Conservation (phyloP, 2,113 vertebrate genomes). For the Chamaea fasciata region DNA sequence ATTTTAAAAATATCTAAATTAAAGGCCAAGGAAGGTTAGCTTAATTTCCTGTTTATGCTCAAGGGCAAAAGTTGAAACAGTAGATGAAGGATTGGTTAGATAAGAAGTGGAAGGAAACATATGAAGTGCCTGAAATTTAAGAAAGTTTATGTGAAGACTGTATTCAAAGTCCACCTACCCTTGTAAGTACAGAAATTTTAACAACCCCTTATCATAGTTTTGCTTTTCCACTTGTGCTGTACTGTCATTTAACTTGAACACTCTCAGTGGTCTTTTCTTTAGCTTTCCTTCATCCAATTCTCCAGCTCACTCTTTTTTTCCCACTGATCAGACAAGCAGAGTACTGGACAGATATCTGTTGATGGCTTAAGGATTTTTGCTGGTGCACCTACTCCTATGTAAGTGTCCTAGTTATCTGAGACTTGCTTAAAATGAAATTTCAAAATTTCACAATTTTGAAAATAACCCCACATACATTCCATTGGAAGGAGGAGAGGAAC, state of each 20-base stretch:
- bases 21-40: neutral
- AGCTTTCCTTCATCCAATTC: neutral
- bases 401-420: neutral
- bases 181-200: neutral
- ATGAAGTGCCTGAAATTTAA: neutral
- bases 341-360: neutral
- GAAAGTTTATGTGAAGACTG: neutral
- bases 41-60: neutral
- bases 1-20: neutral
- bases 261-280: neutral
- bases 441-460: neutral
- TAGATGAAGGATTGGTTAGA: neutral
- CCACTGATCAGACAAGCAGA: neutral
- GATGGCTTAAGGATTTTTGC: neutral
- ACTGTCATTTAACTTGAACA: neutral
- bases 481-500: neutral
- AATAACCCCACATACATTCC: accelerated
- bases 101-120: neutral
- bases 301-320: neutral
- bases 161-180: neutral
- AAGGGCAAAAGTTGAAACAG: neutral
- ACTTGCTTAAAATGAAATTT: neutral
- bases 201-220: neutral
- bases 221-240: neutral
- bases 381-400: neutral